Conservation (phyloP, 2,888 invertebrate species). For the Liopterus haemorrhoidalis region DNA sequence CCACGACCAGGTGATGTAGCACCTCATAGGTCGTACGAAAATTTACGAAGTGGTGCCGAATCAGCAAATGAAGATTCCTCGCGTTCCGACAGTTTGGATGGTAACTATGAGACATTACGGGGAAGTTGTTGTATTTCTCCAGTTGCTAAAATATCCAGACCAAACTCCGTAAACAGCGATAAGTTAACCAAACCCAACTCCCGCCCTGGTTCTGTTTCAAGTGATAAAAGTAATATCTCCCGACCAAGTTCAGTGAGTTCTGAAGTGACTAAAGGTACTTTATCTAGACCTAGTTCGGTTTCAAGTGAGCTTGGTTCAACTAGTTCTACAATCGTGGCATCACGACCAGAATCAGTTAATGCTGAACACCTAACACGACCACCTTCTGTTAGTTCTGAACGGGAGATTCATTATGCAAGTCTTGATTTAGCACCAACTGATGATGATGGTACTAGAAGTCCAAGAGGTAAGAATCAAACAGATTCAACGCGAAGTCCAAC, state of each 20-base stretch:
- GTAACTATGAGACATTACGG: constrained; percentile 22
- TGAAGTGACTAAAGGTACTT: constrained; percentile 25
- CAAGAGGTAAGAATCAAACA: constrained; percentile 35
- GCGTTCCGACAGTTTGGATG: not conserved
- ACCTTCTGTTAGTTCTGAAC: constrained; percentile 42
- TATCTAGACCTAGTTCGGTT: constrained; percentile 41
- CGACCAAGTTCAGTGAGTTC: constrained; percentile 38
- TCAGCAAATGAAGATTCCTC: constrained; percentile 5
- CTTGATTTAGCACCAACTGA: constrained; percentile 52
- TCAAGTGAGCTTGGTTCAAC: constrained; percentile 43
- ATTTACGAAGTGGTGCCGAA: constrained; percentile 19
- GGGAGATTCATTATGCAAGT: constrained; percentile 60
- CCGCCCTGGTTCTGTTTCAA: constrained; percentile 28
- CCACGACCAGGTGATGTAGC: constrained; percentile 29
- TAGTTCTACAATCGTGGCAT: constrained; percentile 41
- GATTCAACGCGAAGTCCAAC: constrained; percentile 37
- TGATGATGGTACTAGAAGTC: constrained; percentile 38
- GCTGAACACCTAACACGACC: constrained; percentile 39
- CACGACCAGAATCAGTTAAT: constrained; percentile 42
- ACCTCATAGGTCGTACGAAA: constrained; percentile 22
- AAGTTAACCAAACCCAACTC: constrained; percentile 34
- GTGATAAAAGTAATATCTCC: constrained; percentile 24
- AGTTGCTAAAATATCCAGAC: constrained; percentile 38
- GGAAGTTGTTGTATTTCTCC: constrained; percentile 33
- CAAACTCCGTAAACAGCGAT: constrained; percentile 43